Base-by-base conservation (phyloP, 2,113 vertebrate genomes). In the Sisor rabdophorus region DNA sequence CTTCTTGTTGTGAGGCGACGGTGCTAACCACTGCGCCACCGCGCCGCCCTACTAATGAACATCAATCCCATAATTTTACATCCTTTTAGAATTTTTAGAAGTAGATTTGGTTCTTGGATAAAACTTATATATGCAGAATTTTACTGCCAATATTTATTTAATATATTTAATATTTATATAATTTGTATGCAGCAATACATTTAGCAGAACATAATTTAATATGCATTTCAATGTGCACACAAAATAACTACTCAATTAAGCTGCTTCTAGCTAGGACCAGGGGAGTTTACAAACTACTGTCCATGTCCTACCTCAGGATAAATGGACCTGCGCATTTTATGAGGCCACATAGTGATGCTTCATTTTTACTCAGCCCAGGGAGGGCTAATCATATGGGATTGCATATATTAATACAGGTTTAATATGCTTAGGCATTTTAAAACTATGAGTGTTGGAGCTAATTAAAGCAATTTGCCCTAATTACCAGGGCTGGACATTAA, bases 401-500 rank as follows among this genome's bases (percentile, higher is more conserved):
- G 71, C 61, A 77, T 17, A 30, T 67, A 73, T 68, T 48, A 76
- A 80, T 67, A 61, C 28, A 36, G 53, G 12, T 71, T 73, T 77
- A 65, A 77, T 76, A 69, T 67, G 59, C 74, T 65, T 72, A 20
- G 28, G 40, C 78, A 59, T 54, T 72, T 80, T 67, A 13, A 59
- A 77, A 73, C 60, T 68, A 76, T 48, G 12, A 47, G 44, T 32
- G 47, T 44, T 36, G 48, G 28, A 73, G 74, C 60, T 73, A 76
- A 80, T 77, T 80, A 73, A 80, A 50, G 47, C 67, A 24, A 15
- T 40, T 28, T 44, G 75, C 47, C 67, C 76, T 61, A 77, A 61
- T 77, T 77, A 53, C 65, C 47, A 3, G 28, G 30, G 9, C 47
- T 56, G 52, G n/a, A n/a, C 53, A 56, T 47, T 2, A 20, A n/a